Percentiles rank a stretch among this genome's conserved stretches.
These are phyloP conservation scores for Cephus rjabovi DNA, from an alignment of 2,888 invertebrate genomes.

Conservation along the genomic window DNA sequence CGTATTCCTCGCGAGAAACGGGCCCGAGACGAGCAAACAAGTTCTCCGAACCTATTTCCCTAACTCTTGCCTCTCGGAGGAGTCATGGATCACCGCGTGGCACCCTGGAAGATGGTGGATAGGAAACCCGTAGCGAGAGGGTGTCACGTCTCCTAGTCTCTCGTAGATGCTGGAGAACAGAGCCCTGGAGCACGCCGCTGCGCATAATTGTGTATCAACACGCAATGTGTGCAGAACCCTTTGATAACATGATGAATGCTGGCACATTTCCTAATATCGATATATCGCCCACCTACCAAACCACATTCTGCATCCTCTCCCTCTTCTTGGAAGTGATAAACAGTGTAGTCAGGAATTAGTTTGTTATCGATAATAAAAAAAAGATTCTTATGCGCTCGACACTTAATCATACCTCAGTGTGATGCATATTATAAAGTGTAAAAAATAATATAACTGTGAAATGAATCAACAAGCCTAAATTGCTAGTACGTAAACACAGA, in stretches of 20 bases:
- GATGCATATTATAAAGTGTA: no score
- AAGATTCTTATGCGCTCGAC: background rate
- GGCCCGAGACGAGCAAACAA: constrained; percentile 56
- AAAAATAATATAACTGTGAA: no score
- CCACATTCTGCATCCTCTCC: background rate
- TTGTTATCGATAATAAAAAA: no score
- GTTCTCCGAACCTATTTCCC: constrained; percentile 65
- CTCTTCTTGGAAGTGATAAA: no score
- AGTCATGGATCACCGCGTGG: constrained; percentile 63
- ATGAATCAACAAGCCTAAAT: no score
- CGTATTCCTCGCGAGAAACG: constrained; percentile 56
- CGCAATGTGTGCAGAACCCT: constrained; percentile 53
- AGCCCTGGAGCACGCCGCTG: constrained; percentile 49
- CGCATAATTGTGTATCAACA: constrained; percentile 66
- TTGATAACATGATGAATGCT: constrained; percentile 65
- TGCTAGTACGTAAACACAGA: no score
- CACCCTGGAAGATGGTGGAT: constrained; percentile 30
- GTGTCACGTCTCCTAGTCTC: constrained; percentile 6
- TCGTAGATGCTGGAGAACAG: constrained; percentile 2
- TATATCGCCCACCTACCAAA: background rate
- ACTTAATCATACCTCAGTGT: no score
- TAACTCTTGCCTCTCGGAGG: constrained; percentile 62
- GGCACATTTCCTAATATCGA: constrained; percentile 32
- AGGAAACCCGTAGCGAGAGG: constrained; percentile 8
- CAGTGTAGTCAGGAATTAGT: no score